Conservation (phyloP, 2,888 invertebrate genomes). For the Callimorpha dominula region DNA sequence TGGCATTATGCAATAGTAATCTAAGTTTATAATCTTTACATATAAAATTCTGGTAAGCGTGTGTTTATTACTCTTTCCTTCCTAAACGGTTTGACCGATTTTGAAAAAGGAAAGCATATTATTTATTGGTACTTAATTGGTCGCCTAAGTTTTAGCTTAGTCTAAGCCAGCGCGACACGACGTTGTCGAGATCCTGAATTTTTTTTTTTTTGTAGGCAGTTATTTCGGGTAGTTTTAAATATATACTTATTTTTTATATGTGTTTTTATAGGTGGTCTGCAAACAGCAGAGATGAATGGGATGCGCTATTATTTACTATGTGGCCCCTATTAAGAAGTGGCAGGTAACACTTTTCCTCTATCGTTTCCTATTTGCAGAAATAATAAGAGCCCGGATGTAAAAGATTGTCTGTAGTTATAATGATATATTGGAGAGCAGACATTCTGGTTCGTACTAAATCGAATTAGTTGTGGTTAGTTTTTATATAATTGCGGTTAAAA, state of each 20-base stretch:
- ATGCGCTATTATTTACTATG: conserved; percentile 5
- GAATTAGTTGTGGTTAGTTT: not conserved
- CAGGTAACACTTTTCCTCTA: conserved; percentile 21
- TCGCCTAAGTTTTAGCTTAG: too few species aligned
- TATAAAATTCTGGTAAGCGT: too few species aligned
- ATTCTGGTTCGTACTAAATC: conserved; percentile 1
- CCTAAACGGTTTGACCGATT: too few species aligned
- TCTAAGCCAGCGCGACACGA: too few species aligned
- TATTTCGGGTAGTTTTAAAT: too few species aligned
- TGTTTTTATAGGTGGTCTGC: not conserved
- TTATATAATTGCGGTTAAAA: not conserved
- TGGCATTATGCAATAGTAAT: too few species aligned
- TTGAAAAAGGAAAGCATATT: too few species aligned
- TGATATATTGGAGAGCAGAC: not conserved
- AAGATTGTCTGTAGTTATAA: conserved; percentile 11
- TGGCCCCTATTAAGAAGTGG: conserved; percentile 4
- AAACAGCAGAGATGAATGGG: not conserved
- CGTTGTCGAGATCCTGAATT: too few species aligned
- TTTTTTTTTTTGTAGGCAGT: not conserved
- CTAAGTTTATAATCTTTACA: too few species aligned
- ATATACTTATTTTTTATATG: too few species aligned
- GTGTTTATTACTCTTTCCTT: too few species aligned
- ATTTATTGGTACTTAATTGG: too few species aligned
- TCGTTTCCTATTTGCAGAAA: conserved; percentile 15
- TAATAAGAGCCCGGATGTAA: conserved; percentile 7